Base-by-base conservation (phyloP, 2,797 vertebrate genomes). In the Amniataba percoides region DNA sequence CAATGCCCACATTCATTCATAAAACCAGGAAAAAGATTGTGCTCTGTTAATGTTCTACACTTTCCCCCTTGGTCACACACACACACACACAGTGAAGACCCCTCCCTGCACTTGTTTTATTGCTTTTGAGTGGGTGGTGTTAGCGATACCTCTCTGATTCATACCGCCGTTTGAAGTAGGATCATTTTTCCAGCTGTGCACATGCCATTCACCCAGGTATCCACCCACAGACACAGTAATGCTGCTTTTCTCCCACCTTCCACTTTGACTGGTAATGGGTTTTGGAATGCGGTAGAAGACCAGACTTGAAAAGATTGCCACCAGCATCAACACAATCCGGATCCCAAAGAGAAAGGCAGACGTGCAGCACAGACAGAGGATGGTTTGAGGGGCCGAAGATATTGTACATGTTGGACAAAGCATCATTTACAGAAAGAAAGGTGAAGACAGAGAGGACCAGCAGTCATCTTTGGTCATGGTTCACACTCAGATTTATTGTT, bases 111-210 rank as follows among this genome's bases (percentile, higher is more conserved):
- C 92, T 91, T 88, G 85, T 93, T 93, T 93, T 93, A 93, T 92
- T 89, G 90, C 90, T 86, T 93, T 92, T 89, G 92, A 93, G 92
- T 92, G 91, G 93, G 93, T 84, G 89, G 83, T 88, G 93, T 92
- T 88, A 93, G 78, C 71, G 92, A 95, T 95, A 94, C 91, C 84
- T 88, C 91, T 85, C 84, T 92, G 91, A 93, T 92, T 94, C 92
- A 91, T 88, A 87, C 87, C 40, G 21, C 83, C 78, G 91, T 95
- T 95, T 94, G 93, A 95, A 94, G 94, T 93, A 72, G 90, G 92
- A 94, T 95, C 91, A 83, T 86, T 94, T 95, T 93, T 90, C 93
- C 87, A 93, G 91, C 87, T 88, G 84, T 86, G 84, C 87, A 91
- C 73, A 89, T 90, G 92, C 90, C 92, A 85, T 89, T 87, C 87